A percentile compares a stretch with the other conserved stretches of the same genome.
phyloP scores from a whole-genome alignment of 1,140 invertebrate genomes.

The Atopsyche davidsoni region DNA sequence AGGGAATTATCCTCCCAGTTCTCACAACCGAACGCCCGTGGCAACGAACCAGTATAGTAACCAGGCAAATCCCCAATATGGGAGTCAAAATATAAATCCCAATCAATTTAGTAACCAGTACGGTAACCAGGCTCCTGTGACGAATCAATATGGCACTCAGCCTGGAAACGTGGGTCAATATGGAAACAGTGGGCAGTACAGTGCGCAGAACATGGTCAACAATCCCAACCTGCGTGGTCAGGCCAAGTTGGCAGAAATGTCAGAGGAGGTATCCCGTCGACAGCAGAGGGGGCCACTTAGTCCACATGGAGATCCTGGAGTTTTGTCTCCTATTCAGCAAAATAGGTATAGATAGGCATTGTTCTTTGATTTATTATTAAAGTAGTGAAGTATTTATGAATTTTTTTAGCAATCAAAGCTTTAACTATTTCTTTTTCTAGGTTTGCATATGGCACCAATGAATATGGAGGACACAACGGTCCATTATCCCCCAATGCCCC shows the following conservation, averaged over 20 bases:
- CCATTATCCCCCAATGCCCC: constrained; percentile 37
- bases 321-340: constrained; percentile 29
- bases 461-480: constrained; percentile 17
- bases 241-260: constrained; percentile 77
- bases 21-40: constrained; percentile 2
- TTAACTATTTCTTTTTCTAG: constrained; percentile 14
- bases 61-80: constrained; percentile 8
- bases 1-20: constrained; percentile 4
- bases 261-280: constrained; percentile 69
- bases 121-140: neutral
- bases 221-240: constrained; percentile 49
- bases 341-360: constrained; percentile 12
- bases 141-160: constrained; percentile 9
- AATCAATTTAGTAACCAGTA: neutral
- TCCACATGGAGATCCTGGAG: constrained; percentile 24
- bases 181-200: constrained; percentile 3
- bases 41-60: constrained; percentile 15
- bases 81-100: constrained; percentile 1
- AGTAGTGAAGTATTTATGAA: neutral
- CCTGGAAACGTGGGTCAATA: constrained; percentile 1
- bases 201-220: neutral
- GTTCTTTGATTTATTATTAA: neutral
- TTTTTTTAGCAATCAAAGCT: neutral
- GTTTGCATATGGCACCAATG: constrained; percentile 24
- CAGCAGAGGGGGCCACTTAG: constrained; percentile 52